Conservation (phyloP, 2,113 vertebrate species). For the Ptyas mucosa region DNA sequence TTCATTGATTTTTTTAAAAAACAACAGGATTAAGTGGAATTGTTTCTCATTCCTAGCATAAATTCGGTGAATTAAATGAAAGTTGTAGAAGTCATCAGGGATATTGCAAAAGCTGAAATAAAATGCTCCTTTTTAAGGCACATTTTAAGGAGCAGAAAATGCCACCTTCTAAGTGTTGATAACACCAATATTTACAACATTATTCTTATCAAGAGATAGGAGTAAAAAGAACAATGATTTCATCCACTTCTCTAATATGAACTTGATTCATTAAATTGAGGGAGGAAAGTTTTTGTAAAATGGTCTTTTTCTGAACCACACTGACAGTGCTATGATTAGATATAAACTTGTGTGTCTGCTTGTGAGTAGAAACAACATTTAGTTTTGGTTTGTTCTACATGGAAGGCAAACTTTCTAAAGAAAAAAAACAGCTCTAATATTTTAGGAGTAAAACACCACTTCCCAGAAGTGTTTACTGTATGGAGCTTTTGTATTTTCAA, state of each 20-base stretch:
- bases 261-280: neutral
- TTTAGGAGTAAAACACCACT: no score
- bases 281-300: neutral
- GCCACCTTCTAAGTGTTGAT: neutral
- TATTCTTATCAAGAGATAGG: neutral
- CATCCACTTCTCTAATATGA: neutral
- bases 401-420: neutral
- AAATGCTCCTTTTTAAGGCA: slow-evolving; percentile 34
- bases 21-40: slow-evolving; percentile 50
- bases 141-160: neutral
- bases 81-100: slow-evolving; percentile 56
- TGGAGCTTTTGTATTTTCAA: neutral
- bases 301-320: neutral
- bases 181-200: neutral
- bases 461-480: neutral
- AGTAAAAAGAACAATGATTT: neutral
- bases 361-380: neutral
- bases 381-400: neutral
- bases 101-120: slow-evolving; percentile 46
- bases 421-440: neutral
- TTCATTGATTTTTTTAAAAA: slow-evolving; percentile 42
- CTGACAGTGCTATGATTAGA: neutral
- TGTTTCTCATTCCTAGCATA: slow-evolving; percentile 59
- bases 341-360: neutral
- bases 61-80: slow-evolving; percentile 66